Evolutionary conservation across 2,888 invertebrate species (phyloP), one percentile per base, ranked within the genome.

Genomic region (Drosophila bunnanda): DNA sequence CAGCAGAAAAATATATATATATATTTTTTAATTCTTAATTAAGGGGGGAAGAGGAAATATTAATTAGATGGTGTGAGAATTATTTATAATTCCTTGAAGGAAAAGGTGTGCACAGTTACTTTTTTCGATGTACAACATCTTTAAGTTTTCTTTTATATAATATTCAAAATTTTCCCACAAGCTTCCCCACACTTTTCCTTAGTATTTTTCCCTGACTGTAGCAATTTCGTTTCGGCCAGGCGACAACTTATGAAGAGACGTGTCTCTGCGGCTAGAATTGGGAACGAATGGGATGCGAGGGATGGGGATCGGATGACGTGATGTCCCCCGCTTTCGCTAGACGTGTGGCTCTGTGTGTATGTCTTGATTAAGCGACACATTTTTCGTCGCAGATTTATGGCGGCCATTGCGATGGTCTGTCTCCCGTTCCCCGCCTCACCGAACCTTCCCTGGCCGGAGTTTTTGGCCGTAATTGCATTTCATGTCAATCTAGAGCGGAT

Each of bases 391-490:
- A 80, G 87, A 83, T 83, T 83, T 83, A 83, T 83, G 83, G 88
- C 86, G 76, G 68, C 67, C 86, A 88, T 83, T 88, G 78, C 85
- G 86, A 78, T 80, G 88, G 88, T 57, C 48, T 10, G 38, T 38
- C 53, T 76, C 71, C 66, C 55, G 56, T 30, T 20, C 59, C 52
- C 34, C 39, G 28, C n/a, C 3, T 25, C 28, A 46, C 46, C 38
- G 34, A n/a, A 17, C 50, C 32, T 20, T 50, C 32, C 56, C 43
- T 28, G 43, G 56, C 64, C 61, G 34, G 66, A 68, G 69, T 79
- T 76, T 75, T 62, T 60, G 66, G 78, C 52, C 76, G 89, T 85
- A 88, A 88, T 88, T 85, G 84, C 84, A 85, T 88, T 83, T 86
- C 81, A 78, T 88, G 84, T 86, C 84, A 88, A 85, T 85, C 89